Conservation (phyloP, 2,113 vertebrate species). For the Xenopus laevis region DNA sequence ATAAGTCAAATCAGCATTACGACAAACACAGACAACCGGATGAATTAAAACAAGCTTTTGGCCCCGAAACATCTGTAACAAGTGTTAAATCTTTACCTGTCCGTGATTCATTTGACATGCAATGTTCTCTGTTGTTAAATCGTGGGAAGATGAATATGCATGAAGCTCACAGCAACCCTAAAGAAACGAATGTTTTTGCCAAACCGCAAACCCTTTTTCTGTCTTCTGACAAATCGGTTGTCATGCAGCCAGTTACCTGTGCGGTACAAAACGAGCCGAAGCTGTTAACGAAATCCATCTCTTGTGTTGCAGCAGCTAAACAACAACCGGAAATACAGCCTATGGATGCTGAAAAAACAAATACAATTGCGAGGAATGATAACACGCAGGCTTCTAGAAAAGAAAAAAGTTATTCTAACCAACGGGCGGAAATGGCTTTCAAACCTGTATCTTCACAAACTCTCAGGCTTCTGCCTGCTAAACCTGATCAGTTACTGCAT, state of each 20-base stretch:
- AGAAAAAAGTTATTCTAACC: slow-evolving; percentile 59
- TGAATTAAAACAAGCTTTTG: background rate
- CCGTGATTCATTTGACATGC: background rate
- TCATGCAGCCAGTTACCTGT: slow-evolving; percentile 31
- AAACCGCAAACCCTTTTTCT: slow-evolving; percentile 29
- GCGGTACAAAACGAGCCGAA: slow-evolving; percentile 7
- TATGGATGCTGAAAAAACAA: background rate
- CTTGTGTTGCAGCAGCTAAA: background rate
- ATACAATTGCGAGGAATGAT: slow-evolving; percentile 23
- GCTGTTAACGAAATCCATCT: background rate
- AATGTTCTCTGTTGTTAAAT: background rate
- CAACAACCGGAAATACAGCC: slow-evolving; percentile 4
- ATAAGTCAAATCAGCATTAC: background rate
- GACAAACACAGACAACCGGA: background rate
- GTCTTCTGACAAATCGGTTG: slow-evolving; percentile 26
- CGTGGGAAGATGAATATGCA: background rate
- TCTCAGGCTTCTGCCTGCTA: slow-evolving; percentile 74
- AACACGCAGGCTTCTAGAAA: slow-evolving; percentile 15
- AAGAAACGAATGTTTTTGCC: slow-evolving; percentile 1
- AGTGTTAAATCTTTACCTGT: background rate
- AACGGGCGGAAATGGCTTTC: slow-evolving; percentile 48
- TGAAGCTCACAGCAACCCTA: background rate
- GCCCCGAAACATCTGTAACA: background rate
- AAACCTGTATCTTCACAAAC: slow-evolving; percentile 49
- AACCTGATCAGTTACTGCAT: slow-evolving; percentile 75